Evolutionary conservation across 2,888 invertebrate genomes (phyloP), one percentile per base, ranked within the genome.

Genomic region (Ypsolopha scabrella): DNA sequence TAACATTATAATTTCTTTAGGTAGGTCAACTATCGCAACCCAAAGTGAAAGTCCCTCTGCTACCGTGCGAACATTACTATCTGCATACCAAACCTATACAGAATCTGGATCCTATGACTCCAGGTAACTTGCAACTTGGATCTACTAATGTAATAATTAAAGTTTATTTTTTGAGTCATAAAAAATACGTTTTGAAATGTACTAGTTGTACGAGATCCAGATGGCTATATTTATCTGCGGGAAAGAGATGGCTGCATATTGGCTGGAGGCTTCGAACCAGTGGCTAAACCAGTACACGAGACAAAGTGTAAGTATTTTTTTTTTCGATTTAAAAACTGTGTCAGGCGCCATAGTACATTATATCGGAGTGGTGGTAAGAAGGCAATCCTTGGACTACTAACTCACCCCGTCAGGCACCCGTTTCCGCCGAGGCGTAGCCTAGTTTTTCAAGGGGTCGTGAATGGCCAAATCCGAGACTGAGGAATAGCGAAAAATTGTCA

Each of bases 41-140:
- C 1, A 90, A 90, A 67, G 95, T 98, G 1, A 95, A 95, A 76
- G 92, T 94, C 37, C 98, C 98, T 0, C 81, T 98, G 8, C 92
- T 97, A 75, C 93, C 97, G 0, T 96, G 96, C 57, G 96, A 97
- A 71, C 97, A 98, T 82, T 96, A 97, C 74, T 97, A 96, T 74
- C 80, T 98, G 46, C 94, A 96, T 64, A 97, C 98, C 0, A 93
- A 95, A 75, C 91, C 92, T 6, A 91, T 95, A 43, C 87, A 90
- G 6, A 91, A 90, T 14, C 78, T 96, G 55, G 90, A 94, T 73
- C 90, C 93, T 0, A 90, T 92, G 88, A 94, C 94, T 51, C 98
- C 98, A 62, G 92, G 93, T 92, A 75, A 60, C 55, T 54, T 34
- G 44, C 6, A 44, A 11, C 43, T 11, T 8, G 24, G 33, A 10